These are phyloP conservation scores for Hyperoodon ampullatus DNA, from an alignment of 2,113 vertebrate genomes.

Conservation along the genomic window DNA sequence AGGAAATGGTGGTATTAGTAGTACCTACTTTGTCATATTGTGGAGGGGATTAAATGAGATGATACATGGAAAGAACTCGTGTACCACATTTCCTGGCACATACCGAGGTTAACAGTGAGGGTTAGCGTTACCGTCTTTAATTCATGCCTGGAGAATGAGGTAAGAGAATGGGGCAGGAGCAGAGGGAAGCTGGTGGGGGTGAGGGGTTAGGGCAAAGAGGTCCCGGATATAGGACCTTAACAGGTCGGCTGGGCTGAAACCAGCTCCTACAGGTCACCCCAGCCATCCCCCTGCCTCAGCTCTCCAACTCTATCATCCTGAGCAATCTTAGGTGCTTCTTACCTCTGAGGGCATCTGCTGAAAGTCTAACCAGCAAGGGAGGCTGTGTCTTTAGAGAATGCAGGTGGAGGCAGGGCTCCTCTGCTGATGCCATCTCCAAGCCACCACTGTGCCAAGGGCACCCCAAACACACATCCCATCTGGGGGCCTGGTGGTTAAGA, in stretches of 20 bases:
- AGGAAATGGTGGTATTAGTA: background rate
- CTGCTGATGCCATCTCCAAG: background rate
- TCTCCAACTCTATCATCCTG: background rate
- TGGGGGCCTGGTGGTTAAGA: background rate
- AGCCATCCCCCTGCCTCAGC: background rate
- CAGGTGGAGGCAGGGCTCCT: background rate
- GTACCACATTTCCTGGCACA: background rate
- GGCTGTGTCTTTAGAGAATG: background rate
- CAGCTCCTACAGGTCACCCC: background rate
- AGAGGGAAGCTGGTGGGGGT: background rate
- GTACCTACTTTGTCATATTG: background rate
- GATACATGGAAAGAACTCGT: background rate
- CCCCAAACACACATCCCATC: background rate
- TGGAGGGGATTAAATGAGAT: background rate
- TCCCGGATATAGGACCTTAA: background rate
- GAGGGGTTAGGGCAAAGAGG: background rate
- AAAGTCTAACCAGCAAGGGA: background rate
- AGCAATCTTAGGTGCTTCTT: background rate
- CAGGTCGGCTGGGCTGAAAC: background rate
- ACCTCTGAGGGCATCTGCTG: background rate
- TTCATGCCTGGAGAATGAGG: background rate
- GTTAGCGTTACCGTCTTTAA: background rate
- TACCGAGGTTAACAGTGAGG: background rate
- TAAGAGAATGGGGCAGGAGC: background rate
- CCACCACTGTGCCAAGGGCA: background rate